Conservation (phyloP, 1,140 invertebrate genomes). For the Aporrectodea caliginosa region DNA sequence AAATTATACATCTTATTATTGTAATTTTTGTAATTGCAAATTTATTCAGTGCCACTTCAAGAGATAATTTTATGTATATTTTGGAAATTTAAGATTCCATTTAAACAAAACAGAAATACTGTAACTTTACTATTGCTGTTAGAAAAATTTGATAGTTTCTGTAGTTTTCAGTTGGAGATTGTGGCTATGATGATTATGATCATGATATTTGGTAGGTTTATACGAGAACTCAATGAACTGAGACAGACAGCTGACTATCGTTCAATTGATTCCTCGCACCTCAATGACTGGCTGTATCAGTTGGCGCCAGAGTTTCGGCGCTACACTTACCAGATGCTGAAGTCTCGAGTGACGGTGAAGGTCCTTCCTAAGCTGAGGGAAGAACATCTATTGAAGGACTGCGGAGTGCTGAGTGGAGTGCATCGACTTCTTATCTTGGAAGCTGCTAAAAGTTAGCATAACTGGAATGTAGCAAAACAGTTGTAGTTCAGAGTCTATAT, state of each 20-base stretch:
- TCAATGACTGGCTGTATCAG: conserved; percentile 83
- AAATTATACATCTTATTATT: too few relatives aligned
- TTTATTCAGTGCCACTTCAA: too few relatives aligned
- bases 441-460: conserved; percentile 74
- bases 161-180: too few relatives aligned
- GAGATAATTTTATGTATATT: too few relatives aligned
- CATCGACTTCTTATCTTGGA: conserved; percentile 86
- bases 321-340: conserved; percentile 95
- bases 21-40: too few relatives aligned
- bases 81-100: too few relatives aligned
- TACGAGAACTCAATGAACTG: conserved; percentile 85
- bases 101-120: too few relatives aligned
- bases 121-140: too few relatives aligned
- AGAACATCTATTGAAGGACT: conserved; percentile 83
- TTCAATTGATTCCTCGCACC: conserved; percentile 77
- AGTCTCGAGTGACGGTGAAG: conserved; percentile 86
- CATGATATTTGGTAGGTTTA: conserved; percentile 68
- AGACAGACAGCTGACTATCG: conserved; percentile 97
- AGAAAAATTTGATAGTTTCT: too few relatives aligned
- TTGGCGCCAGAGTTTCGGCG: conserved; percentile 88
- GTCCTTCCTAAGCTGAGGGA: conserved; percentile 68
- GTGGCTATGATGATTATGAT: too few relatives aligned
- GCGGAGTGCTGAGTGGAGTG: conserved; percentile 88
- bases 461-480: too few relatives aligned
- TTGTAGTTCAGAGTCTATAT: too few relatives aligned